A percentile compares a stretch with the other conserved stretches of the same genome.
Conservation (phyloP, 2,888 invertebrate genomes). For the Hemaris fuciformis region DNA sequence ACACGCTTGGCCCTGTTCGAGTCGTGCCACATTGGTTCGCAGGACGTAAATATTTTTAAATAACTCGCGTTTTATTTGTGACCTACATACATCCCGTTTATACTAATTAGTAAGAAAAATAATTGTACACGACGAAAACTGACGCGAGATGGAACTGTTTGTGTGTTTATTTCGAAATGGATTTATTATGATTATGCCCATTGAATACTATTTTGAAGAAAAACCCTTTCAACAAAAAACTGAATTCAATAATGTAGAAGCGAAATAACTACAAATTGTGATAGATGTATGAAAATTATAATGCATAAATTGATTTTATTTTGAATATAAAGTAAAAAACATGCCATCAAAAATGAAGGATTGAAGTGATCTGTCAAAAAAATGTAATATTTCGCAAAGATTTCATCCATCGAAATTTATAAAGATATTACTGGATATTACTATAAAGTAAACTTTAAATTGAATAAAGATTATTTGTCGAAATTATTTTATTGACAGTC, state of each 20-base stretch:
- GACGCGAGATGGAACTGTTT: neutral
- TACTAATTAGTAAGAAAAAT: neutral
- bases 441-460: neutral
- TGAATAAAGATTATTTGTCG: neutral
- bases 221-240: neutral
- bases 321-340: neutral
- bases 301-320: neutral
- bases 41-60: slow-evolving; percentile 6
- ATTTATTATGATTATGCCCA: neutral
- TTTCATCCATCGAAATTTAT: neutral
- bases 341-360: neutral
- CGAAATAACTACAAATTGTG: neutral
- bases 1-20: slow-evolving; percentile 55
- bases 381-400: neutral
- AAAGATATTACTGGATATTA: neutral
- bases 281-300: neutral
- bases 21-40: slow-evolving; percentile 19
- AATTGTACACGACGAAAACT: no score
- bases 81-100: neutral
- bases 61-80: neutral
- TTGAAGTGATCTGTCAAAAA: neutral
- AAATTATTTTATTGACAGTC: neutral
- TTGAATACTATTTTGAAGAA: neutral
- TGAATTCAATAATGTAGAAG: neutral
- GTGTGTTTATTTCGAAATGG: neutral